Conservation (phyloP, 92 coral and sea anemone genomes). For the Bergia sp. region DNA sequence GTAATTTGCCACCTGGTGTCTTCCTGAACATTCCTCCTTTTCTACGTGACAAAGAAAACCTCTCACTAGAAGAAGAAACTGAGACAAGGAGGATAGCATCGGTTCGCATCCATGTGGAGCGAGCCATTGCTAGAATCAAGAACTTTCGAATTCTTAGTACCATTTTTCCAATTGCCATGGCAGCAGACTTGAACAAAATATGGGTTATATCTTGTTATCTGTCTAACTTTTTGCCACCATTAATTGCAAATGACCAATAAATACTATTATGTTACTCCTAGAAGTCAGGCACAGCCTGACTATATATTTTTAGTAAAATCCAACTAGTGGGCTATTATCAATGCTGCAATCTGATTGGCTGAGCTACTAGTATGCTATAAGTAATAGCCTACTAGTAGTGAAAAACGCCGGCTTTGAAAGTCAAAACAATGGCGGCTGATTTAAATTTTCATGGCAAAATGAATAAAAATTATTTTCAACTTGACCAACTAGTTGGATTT, state of each 20-base stretch:
- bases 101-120: constrained; percentile 64
- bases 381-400: constrained; percentile 5
- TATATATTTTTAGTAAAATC: too few species aligned
- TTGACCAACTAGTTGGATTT: not conserved
- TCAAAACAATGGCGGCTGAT: constrained; percentile 3
- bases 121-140: constrained; percentile 64
- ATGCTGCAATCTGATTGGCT: too few species aligned
- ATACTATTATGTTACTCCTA: not conserved
- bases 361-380: not conserved
- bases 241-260: constrained; percentile 19
- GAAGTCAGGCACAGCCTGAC: too few species aligned
- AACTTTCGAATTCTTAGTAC: constrained; percentile 63
- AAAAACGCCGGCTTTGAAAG: constrained; percentile 11
- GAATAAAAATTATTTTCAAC: not conserved
- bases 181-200: constrained; percentile 63
- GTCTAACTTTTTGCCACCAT: constrained; percentile 60
- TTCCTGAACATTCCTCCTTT: constrained; percentile 62
- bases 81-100: constrained; percentile 59
- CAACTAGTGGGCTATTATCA: too few species aligned
- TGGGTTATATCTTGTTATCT: constrained; percentile 66
- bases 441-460: constrained; percentile 11
- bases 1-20: constrained; percentile 46
- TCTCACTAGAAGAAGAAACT: constrained; percentile 56
- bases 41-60: constrained; percentile 55
- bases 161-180: constrained; percentile 58